Evolutionary conservation across 2,113 vertebrate species (phyloP), one percentile per base, ranked within the genome.

Genomic region (Hippocampus zosterae): DNA sequence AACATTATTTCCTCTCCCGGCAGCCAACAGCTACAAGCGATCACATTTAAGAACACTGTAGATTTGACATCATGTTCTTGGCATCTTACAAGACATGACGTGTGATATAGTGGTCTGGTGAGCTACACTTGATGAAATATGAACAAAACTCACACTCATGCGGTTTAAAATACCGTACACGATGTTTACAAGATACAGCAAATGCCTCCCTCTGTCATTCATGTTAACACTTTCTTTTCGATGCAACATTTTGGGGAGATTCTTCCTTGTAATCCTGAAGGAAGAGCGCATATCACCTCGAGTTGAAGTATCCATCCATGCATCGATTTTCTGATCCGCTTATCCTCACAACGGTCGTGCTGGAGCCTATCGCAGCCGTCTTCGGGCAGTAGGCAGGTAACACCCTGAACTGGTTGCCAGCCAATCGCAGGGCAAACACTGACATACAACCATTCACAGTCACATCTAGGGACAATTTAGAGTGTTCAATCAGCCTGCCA

Each of bases 11-110:
- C 29, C 62, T 42, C 66, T 69, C 1, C 55, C 9, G 8, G 75
- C 68, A 41, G 76, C 52, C 57, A 48, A 16, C 46, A 62, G 67
- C 29, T 37, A 44, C 59, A 44, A 44, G 18, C 71, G 33, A 68
- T 44, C 12, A n/a, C 62, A 41, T 33, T 21, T 19, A 40, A 73
- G 18, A 23, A 41, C 63, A 56, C 40, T 60, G 52, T 1, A 19
- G 33, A 56, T 65, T 46, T 27, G 21, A 23, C 21, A 62, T 10
- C 4, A 62, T 41, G 60, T 41, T 41, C 19, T 63, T 63, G 29
- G 27, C 8, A 37, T 33, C 16, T 15, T 63, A 23, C 21, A 63
- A 42, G 19, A 63, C 42, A 23, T 41, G 40, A 42, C n/a, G 13
- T 23, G 12, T 27, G n/a, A 41, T 40, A 42, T 15, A 42, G 37